Conservation (phyloP, 2,888 invertebrate genomes). For the Papilio protenor region DNA sequence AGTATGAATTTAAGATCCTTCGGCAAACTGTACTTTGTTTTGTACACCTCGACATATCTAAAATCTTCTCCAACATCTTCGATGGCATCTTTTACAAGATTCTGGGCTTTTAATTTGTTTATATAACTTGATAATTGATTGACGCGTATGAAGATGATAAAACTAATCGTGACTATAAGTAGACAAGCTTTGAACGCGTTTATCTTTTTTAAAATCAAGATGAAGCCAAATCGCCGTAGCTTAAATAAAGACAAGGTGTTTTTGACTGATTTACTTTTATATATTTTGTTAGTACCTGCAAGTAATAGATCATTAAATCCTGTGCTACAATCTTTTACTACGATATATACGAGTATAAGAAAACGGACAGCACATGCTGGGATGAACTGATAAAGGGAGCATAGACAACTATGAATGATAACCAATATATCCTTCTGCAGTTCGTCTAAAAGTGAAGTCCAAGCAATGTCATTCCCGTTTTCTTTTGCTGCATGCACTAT, state of each 20-base stretch:
- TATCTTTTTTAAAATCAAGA: slow-evolving; percentile 55
- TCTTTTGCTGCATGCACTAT: not conserved
- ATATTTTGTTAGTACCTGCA: slow-evolving; percentile 41
- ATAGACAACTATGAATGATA: not conserved
- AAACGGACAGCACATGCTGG: not conserved
- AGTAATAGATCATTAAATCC: slow-evolving; percentile 5
- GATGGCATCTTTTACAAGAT: slow-evolving; percentile 62
- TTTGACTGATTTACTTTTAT: slow-evolving; percentile 24
- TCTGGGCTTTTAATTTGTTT: slow-evolving; percentile 50
- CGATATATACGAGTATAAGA: not conserved
- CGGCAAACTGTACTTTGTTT: slow-evolving; percentile 59
- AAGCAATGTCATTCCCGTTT: not conserved
- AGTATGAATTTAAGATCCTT: slow-evolving; percentile 69
- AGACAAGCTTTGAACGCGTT: slow-evolving; percentile 59
- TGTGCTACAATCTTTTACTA: not conserved
- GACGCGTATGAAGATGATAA: slow-evolving; percentile 61
- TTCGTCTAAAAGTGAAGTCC: not conserved
- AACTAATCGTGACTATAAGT: slow-evolving; percentile 58
- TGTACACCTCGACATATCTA: slow-evolving; percentile 67
- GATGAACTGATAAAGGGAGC: not conserved
- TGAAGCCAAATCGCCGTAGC: slow-evolving; percentile 47
- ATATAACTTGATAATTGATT: slow-evolving; percentile 55
- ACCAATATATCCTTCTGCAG: not conserved
- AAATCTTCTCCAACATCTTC: slow-evolving; percentile 64
- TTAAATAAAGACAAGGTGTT: slow-evolving; percentile 53